A percentile compares a stretch with the other conserved stretches of the same genome.
phyloP scores from a whole-genome alignment of 2,797 vertebrate genomes.

The Chloroceryle amazona region DNA sequence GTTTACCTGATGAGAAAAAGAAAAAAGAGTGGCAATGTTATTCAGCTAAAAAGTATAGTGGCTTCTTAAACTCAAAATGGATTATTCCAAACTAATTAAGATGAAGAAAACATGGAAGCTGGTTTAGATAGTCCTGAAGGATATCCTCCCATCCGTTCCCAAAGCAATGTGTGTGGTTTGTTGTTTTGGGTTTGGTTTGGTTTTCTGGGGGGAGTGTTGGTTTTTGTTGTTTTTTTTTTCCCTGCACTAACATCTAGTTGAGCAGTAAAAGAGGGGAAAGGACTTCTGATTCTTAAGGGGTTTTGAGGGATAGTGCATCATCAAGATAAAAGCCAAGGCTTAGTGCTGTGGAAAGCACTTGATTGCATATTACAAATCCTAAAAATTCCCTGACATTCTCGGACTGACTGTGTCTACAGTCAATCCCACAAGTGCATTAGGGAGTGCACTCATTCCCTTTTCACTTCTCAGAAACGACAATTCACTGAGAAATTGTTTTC shows the following conservation, averaged over 20 bases:
- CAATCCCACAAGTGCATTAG: background rate
- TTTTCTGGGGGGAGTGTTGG: too few species aligned
- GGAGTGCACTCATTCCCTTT: background rate
- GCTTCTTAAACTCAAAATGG: background rate
- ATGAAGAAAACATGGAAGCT: background rate
- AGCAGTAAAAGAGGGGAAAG: background rate
- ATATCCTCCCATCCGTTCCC: background rate
- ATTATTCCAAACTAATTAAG: background rate
- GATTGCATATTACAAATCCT: background rate
- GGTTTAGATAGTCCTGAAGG: background rate
- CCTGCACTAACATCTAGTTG: background rate
- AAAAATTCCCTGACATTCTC: background rate
- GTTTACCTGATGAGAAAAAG: background rate
- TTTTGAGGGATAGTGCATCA: background rate
- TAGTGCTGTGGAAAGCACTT: background rate
- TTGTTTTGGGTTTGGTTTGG: background rate
- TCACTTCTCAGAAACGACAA: background rate
- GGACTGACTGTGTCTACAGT: background rate
- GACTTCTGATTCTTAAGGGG: background rate
- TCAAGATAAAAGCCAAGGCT: background rate
- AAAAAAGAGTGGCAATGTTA: background rate
- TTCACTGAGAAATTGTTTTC: background rate
- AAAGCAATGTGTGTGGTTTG: background rate
- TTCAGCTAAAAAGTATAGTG: background rate
- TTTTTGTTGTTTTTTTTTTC: background rate